phyloP scores from a whole-genome alignment of 2,888 invertebrate species.

The Crepidodera aurea region DNA sequence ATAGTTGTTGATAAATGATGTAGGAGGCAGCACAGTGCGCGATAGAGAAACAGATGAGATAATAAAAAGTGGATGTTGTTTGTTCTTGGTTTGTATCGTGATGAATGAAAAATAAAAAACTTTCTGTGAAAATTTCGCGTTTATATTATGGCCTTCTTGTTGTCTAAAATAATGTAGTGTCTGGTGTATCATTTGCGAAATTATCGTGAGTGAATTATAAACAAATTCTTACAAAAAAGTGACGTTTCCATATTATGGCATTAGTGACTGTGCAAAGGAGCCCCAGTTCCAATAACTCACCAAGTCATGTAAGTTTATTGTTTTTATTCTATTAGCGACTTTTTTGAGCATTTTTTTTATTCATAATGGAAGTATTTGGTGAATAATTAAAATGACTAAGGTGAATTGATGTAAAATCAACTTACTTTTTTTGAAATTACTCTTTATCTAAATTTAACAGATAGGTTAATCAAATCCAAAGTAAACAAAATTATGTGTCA shows the following conservation, averaged over 20 bases:
- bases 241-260: slow-evolving; percentile 64
- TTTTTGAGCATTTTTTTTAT: neutral
- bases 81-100: slow-evolving; percentile 10
- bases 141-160: slow-evolving; percentile 34
- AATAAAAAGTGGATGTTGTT: slow-evolving; percentile 26
- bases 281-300: slow-evolving; percentile 74
- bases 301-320: slow-evolving; percentile 51
- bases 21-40: slow-evolving; percentile 1
- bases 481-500: neutral
- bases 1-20: too few relatives aligned
- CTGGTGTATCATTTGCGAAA: slow-evolving; percentile 42
- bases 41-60: slow-evolving; percentile 16
- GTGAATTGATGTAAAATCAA: neutral
- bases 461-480: neutral
- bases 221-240: slow-evolving; percentile 33
- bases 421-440: neutral
- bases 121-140: slow-evolving; percentile 11
- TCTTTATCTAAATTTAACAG: too few relatives aligned
- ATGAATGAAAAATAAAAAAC: slow-evolving; percentile 22
- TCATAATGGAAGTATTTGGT: neutral
- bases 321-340: neutral
- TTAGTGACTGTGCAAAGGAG: slow-evolving; percentile 78
- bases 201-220: slow-evolving; percentile 39
- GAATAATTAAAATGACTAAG: neutral
- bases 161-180: slow-evolving; percentile 54